Conservation (phyloP, 2,888 invertebrate species). For the Harpagoxenus sublaevis region DNA sequence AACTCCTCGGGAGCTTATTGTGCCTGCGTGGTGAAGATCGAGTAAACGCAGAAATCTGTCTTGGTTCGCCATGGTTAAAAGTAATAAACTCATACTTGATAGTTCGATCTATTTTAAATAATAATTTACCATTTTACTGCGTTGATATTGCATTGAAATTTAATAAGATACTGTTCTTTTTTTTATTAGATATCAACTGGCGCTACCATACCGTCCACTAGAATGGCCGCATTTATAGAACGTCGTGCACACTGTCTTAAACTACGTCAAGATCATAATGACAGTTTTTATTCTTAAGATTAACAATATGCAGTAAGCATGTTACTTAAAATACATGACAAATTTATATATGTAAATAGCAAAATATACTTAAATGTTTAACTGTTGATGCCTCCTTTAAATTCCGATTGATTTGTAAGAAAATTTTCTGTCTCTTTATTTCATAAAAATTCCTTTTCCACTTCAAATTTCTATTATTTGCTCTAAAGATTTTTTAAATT, state of each 20-base stretch:
- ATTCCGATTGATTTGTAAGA: neutral
- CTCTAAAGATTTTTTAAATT: neutral
- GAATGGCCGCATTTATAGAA: conserved; percentile 85
- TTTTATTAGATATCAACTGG: conserved; percentile 82
- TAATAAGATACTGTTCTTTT: conserved; percentile 13
- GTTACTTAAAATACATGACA: conserved; percentile 53
- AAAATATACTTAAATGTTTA: conserved; percentile 51
- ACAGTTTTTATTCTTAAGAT: conserved; percentile 79
- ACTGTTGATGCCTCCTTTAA: conserved; percentile 18
- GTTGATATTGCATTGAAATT: neutral
- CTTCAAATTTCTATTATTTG: neutral
- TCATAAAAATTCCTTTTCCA: conserved; percentile 32
- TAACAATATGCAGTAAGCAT: conserved; percentile 42
- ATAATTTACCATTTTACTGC: neutral
- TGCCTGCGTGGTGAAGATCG: conserved; percentile 88
- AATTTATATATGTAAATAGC: conserved; percentile 48
- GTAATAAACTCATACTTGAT: conserved; percentile 66
- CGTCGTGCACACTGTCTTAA: conserved; percentile 84
- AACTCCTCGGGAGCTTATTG: conserved; percentile 89
- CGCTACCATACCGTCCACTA: conserved; percentile 83
- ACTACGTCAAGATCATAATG: conserved; percentile 83
- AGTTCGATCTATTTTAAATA: neutral
- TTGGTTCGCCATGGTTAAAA: conserved; percentile 87
- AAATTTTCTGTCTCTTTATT: neutral
- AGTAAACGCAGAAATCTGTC: conserved; percentile 86